Evolutionary conservation across 2,113 vertebrate genomes (phyloP).

Genomic region (Phasianus colchicus): DNA sequence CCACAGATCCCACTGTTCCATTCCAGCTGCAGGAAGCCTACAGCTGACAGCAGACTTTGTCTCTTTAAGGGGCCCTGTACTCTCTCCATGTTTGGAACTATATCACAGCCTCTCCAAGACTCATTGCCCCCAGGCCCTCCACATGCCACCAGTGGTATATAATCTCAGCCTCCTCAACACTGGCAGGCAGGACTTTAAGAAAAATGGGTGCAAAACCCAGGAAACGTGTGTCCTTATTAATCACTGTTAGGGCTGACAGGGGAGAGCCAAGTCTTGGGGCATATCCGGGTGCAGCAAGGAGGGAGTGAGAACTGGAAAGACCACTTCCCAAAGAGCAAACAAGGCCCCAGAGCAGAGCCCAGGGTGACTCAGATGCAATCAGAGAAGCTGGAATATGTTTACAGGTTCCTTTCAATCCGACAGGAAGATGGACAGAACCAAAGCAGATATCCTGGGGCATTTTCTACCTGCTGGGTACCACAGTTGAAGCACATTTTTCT

Average conservation of each 20-base stretch:
- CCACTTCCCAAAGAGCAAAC: conserved; percentile 46
- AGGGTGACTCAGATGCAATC: background rate
- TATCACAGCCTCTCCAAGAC: background rate
- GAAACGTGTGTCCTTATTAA: conserved; percentile 54
- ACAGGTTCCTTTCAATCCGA: background rate
- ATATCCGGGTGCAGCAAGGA: background rate
- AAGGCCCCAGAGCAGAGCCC: conserved; percentile 10
- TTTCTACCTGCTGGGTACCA: background rate
- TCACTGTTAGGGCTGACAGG: conserved; percentile 46
- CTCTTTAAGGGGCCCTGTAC: background rate
- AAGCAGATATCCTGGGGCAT: background rate
- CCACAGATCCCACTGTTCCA: background rate
- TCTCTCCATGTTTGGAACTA: background rate
- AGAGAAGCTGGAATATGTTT: conserved; percentile 13
- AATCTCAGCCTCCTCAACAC: background rate
- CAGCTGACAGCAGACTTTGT: conserved; percentile 23
- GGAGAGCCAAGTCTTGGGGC: background rate
- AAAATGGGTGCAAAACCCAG: conserved; percentile 53
- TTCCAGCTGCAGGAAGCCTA: background rate
- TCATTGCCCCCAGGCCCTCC: background rate
- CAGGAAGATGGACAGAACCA: background rate
- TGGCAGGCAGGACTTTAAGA: conserved; percentile 28
- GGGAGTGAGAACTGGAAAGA: conserved; percentile 37
- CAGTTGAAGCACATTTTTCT: background rate
- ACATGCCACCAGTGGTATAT: background rate